Base-by-base conservation (phyloP, 2,797 vertebrate species). In the Hemitrygon akajei region DNA sequence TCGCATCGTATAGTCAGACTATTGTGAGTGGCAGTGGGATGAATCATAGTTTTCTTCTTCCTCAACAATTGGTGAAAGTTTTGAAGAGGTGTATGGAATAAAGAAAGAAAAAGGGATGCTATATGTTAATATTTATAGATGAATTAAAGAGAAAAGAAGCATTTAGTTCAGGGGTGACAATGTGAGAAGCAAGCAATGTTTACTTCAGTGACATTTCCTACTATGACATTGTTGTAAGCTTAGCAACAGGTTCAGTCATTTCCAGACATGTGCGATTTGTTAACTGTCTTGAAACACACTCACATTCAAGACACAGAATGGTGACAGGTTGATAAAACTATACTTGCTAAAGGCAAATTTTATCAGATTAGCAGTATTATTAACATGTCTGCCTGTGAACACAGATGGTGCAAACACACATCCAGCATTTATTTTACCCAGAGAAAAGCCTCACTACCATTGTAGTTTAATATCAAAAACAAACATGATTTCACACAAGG, bases 321-420 rank as follows among this genome's bases (percentile, higher is more conserved):
- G 47, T 75, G 91, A 93, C 91, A 93, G 71, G 27, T 30, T 93
- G 73, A 93, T 93, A 93, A 76, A 89, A 93, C 69, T 66, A 75
- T 14, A 25, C 71, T 76, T 73, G 91, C 91, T 40, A n/a, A 93
- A 2, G 27, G 71, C 71, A 93, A 76, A 93, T 76, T 93, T 71
- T 93, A 93, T 75, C 71, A 6, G 91, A 75, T 92, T 56, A 93
- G 7, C 40, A 76, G 71, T 58, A 6, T 76, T 93, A 93, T 93
- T 93, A 75, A 93, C 71, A 76, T 1, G 37, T 7, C 37, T 76
- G 47, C 71, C 73, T 73, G 71, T 93, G 25, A 93, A 27, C 71
- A 76, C 91, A 93, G 91, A 75, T 75, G 66, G 91, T 11, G 7
- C n/a, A 58, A 27, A 93, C 91, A 89, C 56, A 60, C 91, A 93